Percentiles rank a stretch among this genome's conserved stretches.
These are phyloP conservation scores for Stichodactyla helianthus DNA, from an alignment of 64 coral and sea anemone species.

Conservation along the genomic window DNA sequence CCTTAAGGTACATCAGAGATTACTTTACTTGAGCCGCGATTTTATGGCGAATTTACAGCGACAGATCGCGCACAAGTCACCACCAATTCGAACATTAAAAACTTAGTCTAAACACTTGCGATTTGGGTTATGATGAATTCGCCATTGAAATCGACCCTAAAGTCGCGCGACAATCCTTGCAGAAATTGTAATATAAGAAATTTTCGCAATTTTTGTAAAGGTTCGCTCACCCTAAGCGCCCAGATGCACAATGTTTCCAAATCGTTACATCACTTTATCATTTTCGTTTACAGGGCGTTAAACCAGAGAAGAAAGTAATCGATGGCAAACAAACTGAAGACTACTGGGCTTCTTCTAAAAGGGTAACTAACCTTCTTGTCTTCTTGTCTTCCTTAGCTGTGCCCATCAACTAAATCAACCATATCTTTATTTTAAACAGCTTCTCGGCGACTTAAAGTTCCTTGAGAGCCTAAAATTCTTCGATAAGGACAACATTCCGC, in stretches of 20 bases:
- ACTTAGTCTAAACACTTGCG: no score
- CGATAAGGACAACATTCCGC: constrained; percentile 89
- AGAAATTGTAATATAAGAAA: no score
- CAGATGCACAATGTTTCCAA: not conserved
- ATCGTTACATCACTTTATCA: not conserved
- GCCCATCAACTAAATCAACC: not conserved
- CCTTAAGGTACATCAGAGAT: constrained; percentile 59
- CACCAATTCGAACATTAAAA: no score
- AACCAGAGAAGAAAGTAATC: constrained; percentile 78
- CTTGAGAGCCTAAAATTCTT: constrained; percentile 79
- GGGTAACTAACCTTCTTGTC: constrained; percentile 42
- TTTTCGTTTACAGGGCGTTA: constrained; percentile 48
- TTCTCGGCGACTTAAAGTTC: constrained; percentile 93
- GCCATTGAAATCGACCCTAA: no score
- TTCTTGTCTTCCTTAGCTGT: not conserved
- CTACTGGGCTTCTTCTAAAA: constrained; percentile 92
- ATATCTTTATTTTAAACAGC: constrained; percentile 20
- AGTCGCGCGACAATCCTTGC: no score
- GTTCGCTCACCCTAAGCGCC: no score
- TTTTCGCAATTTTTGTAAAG: no score
- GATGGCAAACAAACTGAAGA: constrained; percentile 91
- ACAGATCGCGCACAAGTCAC: no score
- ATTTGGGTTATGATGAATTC: no score
- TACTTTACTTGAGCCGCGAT: not conserved
- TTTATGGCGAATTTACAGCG: no score